A percentile compares a stretch with the other conserved stretches of the same genome.
Conservation (phyloP, 2,888 invertebrate genomes). For the Macrophya annulata region DNA sequence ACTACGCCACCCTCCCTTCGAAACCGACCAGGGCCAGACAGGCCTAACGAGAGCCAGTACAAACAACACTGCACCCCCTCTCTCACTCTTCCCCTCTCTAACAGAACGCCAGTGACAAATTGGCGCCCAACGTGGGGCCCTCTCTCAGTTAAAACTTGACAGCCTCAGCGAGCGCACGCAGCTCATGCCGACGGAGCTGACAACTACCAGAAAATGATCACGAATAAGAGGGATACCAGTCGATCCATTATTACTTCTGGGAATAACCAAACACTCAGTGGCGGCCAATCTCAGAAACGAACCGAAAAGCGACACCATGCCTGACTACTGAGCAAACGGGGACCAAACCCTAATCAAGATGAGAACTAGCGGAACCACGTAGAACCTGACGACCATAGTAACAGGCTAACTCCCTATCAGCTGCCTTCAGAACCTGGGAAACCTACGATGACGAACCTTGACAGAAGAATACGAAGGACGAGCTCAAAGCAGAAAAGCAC, state of each 20-base stretch:
- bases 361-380: background rate
- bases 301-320: background rate
- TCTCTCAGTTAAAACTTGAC: background rate
- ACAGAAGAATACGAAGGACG: too few relatives aligned
- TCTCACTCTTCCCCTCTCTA: too few relatives aligned
- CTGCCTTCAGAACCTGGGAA: background rate
- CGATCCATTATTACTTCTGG: background rate
- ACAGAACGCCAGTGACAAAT: background rate
- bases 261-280: background rate
- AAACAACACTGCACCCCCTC: too few relatives aligned
- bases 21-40: too few relatives aligned
- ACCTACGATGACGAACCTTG: background rate
- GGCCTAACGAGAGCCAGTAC: too few relatives aligned
- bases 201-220: background rate
- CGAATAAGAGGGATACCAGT: background rate
- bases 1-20: too few relatives aligned
- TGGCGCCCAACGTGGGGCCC: background rate
- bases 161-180: background rate
- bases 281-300: background rate
- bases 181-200: background rate
- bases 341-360: background rate
- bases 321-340: background rate
- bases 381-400: too few relatives aligned
- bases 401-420: too few relatives aligned
- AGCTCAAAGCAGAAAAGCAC: background rate